Evolutionary conservation across 2,888 invertebrate genomes (phyloP).

Genomic region (Arrhopalites spinosus): DNA sequence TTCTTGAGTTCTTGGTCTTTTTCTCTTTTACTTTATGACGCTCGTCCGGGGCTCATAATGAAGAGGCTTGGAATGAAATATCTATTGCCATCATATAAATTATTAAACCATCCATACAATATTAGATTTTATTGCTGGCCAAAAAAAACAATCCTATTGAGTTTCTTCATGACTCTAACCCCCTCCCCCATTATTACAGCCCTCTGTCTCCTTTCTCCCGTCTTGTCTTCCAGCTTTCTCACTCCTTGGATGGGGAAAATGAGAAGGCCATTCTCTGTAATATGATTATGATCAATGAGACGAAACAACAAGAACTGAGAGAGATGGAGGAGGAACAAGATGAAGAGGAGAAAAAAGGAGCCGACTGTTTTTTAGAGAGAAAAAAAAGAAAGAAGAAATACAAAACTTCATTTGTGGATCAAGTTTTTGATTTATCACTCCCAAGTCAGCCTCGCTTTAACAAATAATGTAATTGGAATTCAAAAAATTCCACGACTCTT

Average conservation of each 20-base stretch:
- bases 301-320: neutral
- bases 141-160: slow-evolving; percentile 8
- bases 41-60: neutral
- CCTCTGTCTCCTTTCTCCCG: neutral
- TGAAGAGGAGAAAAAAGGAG: neutral
- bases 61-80: slow-evolving; percentile 6
- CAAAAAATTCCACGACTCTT: neutral
- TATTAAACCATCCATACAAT: slow-evolving; percentile 10
- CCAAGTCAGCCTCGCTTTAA: neutral
- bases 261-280: slow-evolving; percentile 4
- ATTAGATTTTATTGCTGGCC: slow-evolving; percentile 15
- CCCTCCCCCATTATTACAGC: neutral
- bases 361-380: neutral
- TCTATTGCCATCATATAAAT: slow-evolving; percentile 11
- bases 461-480: slow-evolving; percentile 13
- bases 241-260: neutral
- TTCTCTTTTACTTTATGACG: slow-evolving; percentile 6
- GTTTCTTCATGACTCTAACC: neutral
- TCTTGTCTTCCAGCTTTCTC: too few species aligned
- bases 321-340: neutral
- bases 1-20: neutral
- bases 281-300: slow-evolving; percentile 14
- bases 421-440: slow-evolving; percentile 5
- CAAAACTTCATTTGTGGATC: slow-evolving; percentile 25
- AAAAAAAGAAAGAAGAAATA: neutral